Conservation (phyloP, 2,888 invertebrate genomes). For the Coremacera marginata region DNA sequence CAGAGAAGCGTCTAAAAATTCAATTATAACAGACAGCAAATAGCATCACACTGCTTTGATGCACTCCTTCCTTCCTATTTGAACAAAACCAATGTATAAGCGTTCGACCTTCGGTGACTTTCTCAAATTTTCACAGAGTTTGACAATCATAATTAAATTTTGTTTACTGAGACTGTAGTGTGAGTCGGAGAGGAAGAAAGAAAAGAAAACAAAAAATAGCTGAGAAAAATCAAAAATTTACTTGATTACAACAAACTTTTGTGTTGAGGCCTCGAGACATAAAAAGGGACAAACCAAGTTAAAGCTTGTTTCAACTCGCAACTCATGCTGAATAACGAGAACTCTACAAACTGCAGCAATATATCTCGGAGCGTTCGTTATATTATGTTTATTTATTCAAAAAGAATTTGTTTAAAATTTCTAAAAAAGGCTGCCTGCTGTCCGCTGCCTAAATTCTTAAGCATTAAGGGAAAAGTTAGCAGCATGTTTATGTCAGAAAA, state of each 20-base stretch:
- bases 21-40: not conserved
- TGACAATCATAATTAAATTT: slow-evolving; percentile 6
- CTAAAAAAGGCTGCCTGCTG: no score
- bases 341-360: no score
- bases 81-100: not conserved
- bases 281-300: not conserved
- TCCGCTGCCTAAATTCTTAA: no score
- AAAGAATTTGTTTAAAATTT: no score
- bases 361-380: no score
- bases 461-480: not conserved
- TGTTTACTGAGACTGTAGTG: not conserved
- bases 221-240: not conserved
- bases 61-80: no score
- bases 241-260: no score
- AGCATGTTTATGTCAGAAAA: not conserved
- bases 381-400: no score
- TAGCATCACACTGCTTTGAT: not conserved
- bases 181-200: not conserved
- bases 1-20: not conserved
- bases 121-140: not conserved
- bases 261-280: no score
- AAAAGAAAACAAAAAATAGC: not conserved
- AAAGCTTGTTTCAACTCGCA: not conserved
- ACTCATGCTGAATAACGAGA: not conserved
- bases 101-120: slow-evolving; percentile 4